Evolutionary conservation across 1,140 invertebrate genomes (phyloP), one percentile per base, ranked within the genome.

Genomic region (Camponotus vicinus): DNA sequence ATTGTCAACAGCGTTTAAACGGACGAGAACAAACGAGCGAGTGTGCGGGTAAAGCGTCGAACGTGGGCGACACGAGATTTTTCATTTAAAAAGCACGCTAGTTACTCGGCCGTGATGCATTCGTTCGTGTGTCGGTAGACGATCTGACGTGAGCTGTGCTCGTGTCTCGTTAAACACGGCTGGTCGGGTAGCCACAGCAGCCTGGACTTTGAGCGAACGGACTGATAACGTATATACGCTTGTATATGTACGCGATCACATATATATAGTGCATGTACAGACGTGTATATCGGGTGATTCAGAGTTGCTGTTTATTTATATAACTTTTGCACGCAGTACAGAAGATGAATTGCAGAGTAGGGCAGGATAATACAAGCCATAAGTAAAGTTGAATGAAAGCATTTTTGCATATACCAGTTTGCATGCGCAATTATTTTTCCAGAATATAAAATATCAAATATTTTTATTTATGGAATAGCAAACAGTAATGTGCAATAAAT

Each of bases 131-230:
- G 52, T 49, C 42, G 27, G 64, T 70, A 45, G 73, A 21, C 52
- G 71, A 85, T 87, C 80, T 64, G 66, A 71, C 64, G 71, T 87
- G 59, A 85, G 69, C 59, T 59, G 18, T 40, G 75, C 49, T 63
- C 73, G 32, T 86, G 86, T 86, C 64, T 70, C 82, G 83, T 79
- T 86, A 79, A 88, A 63, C 75, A 86, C 67, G 75, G 18, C 75
- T 55, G 40, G 84, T 42, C 40, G 37, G 61, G 32, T 69, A 18
- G 21, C 57, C 49, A 13, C 42, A 49, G 66, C 49, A 37, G 32
- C 55, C 21, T 52, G 75, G 75, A 73, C 86, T 86, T 86, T 86
- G 73, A 78, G 69, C 55, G 40, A 45, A 63, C 55, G 49, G 21
- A 27, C 55, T 83, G 79, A 83, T 73, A 83, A 83, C 69, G 61